Conservation (phyloP, 1,140 invertebrate species). For the Ceratosolen solmsi region DNA sequence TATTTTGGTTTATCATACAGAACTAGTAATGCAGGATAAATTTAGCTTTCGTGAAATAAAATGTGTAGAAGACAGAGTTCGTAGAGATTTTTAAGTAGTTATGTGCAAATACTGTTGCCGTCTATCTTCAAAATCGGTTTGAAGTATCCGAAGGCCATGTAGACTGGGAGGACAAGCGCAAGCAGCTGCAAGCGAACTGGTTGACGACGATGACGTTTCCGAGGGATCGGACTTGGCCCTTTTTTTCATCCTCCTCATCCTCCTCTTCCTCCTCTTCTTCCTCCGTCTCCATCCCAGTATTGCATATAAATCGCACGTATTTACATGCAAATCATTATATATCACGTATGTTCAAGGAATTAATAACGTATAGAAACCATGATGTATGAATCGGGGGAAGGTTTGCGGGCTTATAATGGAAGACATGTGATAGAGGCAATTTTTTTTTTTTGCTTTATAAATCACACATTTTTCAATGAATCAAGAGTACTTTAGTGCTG, state of each 20-base stretch:
- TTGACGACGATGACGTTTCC: neutral
- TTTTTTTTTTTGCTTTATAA: neutral
- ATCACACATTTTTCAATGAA: neutral
- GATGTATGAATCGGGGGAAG: neutral
- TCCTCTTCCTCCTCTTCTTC: neutral
- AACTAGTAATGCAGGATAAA: neutral
- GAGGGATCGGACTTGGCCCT: neutral
- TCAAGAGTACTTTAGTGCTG: neutral
- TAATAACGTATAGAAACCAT: conserved; percentile 13
- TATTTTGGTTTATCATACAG: neutral
- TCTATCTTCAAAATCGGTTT: neutral
- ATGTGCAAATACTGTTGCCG: conserved; percentile 21
- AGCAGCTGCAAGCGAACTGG: conserved; percentile 2
- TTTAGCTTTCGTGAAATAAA: too few relatives aligned
- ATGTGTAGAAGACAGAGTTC: neutral
- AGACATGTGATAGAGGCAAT: neutral
- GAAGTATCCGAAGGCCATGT: neutral
- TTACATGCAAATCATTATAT: conserved; percentile 38
- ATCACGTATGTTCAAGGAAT: conserved; percentile 18
- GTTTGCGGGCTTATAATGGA: neutral
- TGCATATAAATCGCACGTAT: conserved; percentile 38
- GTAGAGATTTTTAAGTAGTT: conserved; percentile 19
- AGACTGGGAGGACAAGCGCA: neutral
- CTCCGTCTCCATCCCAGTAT: neutral
- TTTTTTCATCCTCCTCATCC: neutral